Conservation (phyloP, 1,140 invertebrate species). For the Tribolium madens region DNA sequence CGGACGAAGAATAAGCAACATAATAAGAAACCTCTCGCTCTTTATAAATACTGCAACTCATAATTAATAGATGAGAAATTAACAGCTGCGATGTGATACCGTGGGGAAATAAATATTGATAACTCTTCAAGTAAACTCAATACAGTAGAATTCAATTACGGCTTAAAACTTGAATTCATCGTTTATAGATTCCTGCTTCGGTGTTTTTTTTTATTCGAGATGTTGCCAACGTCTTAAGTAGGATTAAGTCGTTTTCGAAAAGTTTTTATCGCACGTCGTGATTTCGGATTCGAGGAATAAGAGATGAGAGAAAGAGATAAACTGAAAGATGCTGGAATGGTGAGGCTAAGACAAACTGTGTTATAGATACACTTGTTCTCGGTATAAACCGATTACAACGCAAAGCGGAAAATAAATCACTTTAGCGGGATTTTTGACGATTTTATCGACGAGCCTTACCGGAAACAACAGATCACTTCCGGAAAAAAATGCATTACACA, state of each 20-base stretch:
- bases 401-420: conserved; percentile 54
- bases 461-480: neutral
- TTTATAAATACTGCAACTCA: conserved; percentile 46
- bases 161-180: conserved; percentile 48
- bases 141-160: conserved; percentile 35
- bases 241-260: conserved; percentile 33
- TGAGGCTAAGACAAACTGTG: conserved; percentile 16
- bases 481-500: neutral
- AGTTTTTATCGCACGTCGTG: conserved; percentile 28
- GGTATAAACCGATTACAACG: conserved; percentile 52
- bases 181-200: conserved; percentile 48
- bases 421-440: conserved; percentile 47
- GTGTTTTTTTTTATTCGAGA: conserved; percentile 39
- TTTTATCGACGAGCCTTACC: conserved; percentile 50
- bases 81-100: conserved; percentile 45
- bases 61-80: conserved; percentile 53
- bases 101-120: conserved; percentile 48
- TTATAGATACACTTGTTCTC: conserved; percentile 54
- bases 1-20: conserved; percentile 29
- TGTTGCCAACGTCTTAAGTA: conserved; percentile 47
- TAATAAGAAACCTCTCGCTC: conserved; percentile 19
- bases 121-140: conserved; percentile 19
- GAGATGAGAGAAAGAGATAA: neutral
- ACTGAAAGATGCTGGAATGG: neutral
- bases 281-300: neutral